Base-by-base conservation (phyloP, 2,113 vertebrate genomes). In the Hipposideros armiger region DNA sequence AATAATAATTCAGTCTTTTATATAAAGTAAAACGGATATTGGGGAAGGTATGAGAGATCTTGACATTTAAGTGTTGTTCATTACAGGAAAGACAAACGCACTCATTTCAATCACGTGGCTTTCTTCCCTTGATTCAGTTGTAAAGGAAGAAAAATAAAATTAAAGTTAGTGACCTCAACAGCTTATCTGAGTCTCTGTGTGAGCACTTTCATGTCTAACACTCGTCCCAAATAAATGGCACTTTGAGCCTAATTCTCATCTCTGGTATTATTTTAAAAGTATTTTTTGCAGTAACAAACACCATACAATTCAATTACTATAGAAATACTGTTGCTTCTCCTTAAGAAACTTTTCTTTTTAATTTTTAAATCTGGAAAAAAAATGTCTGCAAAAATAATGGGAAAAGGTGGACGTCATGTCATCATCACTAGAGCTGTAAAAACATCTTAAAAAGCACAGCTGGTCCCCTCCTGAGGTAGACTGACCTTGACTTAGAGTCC, bases 271-370 rank as follows among this genome's bases (percentile, higher is more conserved):
- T 32, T 93, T 78, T 11, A 60, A 78, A 69, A 56, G 20, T 54
- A 54, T 93, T 91, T 69, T 83, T 84, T 22, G 66, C 80, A 89
- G 82, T 19, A 91, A 95, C 3, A 62, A 84, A 74, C n/a, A 26
- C 83, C 72, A 62, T 8, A 72, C 56, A 89, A 78, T 72, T 76
- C 69, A 93, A 52, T 72, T 73, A 84, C 54, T 52, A 76, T 3
- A 69, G 87, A 90, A 58, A 93, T 52, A 58, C 8, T 58, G 26
- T 28, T 62, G 83, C 7, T 91, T 30, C 6, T 82, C 17, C 19
- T 6, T 45, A 28, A 36, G 36, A 36, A 36, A 36, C 36, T 36
- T 67, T 17, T 62, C 91, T 54, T 9, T 50, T 7, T 47, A 10
- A 47, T 58, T 82, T 94, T 86, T 85, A 50, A 84, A 73, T 92